A percentile compares a stretch with the other conserved stretches of the same genome.
These are phyloP conservation scores for Holothuria leucospilota DNA, from an alignment of 53 echinoderm and acorn worm species.

Conservation along the genomic window DNA sequence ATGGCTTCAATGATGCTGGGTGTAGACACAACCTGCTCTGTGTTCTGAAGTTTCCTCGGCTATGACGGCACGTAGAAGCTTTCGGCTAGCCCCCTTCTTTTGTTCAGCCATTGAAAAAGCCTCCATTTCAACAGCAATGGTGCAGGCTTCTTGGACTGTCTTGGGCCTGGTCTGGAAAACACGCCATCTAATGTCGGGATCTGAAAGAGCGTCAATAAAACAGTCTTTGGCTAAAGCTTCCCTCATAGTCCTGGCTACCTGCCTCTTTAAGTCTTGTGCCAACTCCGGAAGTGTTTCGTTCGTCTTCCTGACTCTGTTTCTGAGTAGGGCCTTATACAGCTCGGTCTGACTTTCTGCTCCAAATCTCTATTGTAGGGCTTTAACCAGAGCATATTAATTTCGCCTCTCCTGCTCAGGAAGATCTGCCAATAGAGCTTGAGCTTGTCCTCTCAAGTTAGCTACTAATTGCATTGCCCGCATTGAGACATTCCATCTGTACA, in stretches of 20 bases:
- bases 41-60: too few relatives aligned
- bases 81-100: neutral
- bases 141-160: neutral
- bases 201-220: neutral
- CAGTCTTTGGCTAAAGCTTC: neutral
- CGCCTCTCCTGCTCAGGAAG: neutral
- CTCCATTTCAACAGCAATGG: neutral
- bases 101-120: neutral
- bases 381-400: neutral
- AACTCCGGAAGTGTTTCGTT: neutral
- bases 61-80: neutral
- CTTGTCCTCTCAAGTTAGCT: neutral
- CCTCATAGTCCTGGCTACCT: neutral
- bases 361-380: neutral
- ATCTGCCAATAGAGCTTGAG: neutral
- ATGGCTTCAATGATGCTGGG: too few relatives aligned
- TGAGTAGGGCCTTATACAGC: neutral
- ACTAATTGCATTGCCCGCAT: neutral
- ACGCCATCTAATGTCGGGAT: neutral
- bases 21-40: too few relatives aligned
- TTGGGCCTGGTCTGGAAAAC: neutral
- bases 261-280: neutral
- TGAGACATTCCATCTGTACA: neutral
- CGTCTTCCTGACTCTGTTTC: neutral
- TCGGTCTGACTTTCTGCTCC: neutral